phyloP scores from a whole-genome alignment of 2,888 invertebrate species.

The Drosophila multiciliata region DNA sequence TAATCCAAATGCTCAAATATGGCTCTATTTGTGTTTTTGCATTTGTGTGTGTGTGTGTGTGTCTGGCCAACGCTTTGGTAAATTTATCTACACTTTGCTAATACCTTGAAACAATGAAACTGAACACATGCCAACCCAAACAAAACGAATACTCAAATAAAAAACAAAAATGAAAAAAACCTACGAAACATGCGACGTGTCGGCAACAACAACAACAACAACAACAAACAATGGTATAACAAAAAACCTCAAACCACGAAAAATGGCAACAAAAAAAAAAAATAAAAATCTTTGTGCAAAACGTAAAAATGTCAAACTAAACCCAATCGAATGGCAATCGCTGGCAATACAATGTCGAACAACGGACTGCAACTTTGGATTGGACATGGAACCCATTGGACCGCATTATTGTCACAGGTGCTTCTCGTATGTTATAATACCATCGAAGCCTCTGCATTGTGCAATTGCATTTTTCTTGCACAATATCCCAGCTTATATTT shows the following conservation, averaged over 20 bases:
- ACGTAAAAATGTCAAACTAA: slow-evolving; percentile 62
- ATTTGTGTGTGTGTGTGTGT: not conserved
- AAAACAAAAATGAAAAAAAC: slow-evolving; percentile 35
- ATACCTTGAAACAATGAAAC: slow-evolving; percentile 75
- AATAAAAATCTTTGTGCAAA: slow-evolving; percentile 24
- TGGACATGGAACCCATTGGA: slow-evolving; percentile 53
- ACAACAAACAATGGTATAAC: slow-evolving; percentile 36
- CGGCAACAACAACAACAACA: slow-evolving; percentile 18
- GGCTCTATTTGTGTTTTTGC: slow-evolving; percentile 46
- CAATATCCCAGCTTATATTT: slow-evolving; percentile 85
- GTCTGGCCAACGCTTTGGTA: slow-evolving; percentile 39
- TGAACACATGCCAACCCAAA: slow-evolving; percentile 44
- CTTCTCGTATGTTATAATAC: slow-evolving; percentile 85
- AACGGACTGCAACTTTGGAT: slow-evolving; percentile 29
- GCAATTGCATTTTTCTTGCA: slow-evolving; percentile 84
- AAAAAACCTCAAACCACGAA: slow-evolving; percentile 40
- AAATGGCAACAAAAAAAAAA: not conserved
- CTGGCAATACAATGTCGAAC: slow-evolving; percentile 21
- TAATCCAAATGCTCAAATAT: slow-evolving; percentile 78
- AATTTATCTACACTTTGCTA: slow-evolving; percentile 74
- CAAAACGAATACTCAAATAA: slow-evolving; percentile 24
- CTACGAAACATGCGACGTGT: slow-evolving; percentile 41
- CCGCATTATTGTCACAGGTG: slow-evolving; percentile 84
- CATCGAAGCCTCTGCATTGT: slow-evolving; percentile 84
- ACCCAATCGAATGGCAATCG: slow-evolving; percentile 73